phyloP scores from a whole-genome alignment of 2,113 vertebrate genomes.

The Festucalex cinctus region DNA sequence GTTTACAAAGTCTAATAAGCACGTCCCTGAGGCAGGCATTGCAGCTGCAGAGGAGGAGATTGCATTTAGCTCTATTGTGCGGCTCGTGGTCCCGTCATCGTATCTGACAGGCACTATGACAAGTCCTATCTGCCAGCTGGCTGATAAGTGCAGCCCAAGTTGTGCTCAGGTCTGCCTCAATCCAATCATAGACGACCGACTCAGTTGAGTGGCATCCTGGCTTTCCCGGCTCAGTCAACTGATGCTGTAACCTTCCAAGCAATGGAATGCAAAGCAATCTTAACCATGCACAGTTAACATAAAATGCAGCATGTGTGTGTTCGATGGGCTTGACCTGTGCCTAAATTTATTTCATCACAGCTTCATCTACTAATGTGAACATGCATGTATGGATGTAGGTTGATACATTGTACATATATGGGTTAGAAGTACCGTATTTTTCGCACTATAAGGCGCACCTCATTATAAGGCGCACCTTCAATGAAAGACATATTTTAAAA shows the following conservation, averaged over 20 bases:
- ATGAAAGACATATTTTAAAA: no score
- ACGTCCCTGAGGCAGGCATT: slow-evolving; percentile 58
- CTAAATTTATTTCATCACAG: not conserved
- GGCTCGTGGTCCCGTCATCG: slow-evolving; percentile 64
- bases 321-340: slow-evolving; percentile 21
- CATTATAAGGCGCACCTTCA: no score
- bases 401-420: no score
- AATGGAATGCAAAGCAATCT: slow-evolving; percentile 29
- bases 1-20: slow-evolving; percentile 74
- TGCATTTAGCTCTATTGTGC: slow-evolving; percentile 73
- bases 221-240: slow-evolving; percentile 43
- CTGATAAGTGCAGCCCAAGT: slow-evolving; percentile 70
- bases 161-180: slow-evolving; percentile 69
- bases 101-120: slow-evolving; percentile 74
- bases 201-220: slow-evolving; percentile 46
- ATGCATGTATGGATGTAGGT: not conserved
- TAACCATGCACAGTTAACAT: slow-evolving; percentile 38
- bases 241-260: slow-evolving; percentile 36
- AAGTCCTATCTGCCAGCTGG: slow-evolving; percentile 70
- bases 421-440: no score
- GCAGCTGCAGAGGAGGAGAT: slow-evolving; percentile 69
- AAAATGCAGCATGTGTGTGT: slow-evolving; percentile 33
- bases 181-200: slow-evolving; percentile 66
- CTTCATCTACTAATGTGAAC: not conserved
- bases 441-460: no score